These are phyloP conservation scores for Rhizoglyphus robini DNA, from an alignment of 1,140 invertebrate genomes.

Conservation along the genomic window DNA sequence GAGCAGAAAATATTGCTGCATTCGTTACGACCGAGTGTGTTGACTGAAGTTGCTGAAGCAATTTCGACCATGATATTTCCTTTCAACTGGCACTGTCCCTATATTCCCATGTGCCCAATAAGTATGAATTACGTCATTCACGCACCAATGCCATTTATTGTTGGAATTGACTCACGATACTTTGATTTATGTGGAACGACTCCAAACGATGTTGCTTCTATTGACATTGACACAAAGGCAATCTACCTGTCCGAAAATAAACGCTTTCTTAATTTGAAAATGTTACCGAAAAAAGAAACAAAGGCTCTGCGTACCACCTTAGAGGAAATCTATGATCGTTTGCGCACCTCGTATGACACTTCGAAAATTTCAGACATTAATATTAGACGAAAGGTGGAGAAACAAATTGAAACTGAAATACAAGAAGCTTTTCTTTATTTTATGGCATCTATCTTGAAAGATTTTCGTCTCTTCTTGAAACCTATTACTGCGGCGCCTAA, in stretches of 20 bases:
- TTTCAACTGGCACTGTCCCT: conserved; percentile 99
- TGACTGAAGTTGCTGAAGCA: conserved; percentile 96
- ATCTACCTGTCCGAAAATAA: conserved; percentile 65
- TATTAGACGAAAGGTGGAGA: conserved; percentile 34
- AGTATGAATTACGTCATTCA: conserved; percentile 68
- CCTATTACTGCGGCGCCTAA: conserved; percentile 91
- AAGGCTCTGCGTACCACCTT: conserved; percentile 57
- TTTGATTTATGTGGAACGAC: conserved; percentile 89
- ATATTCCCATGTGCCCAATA: conserved; percentile 95
- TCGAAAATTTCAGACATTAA: conserved; percentile 3
- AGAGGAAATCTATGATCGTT: conserved; percentile 49
- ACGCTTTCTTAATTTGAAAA: conserved; percentile 59
- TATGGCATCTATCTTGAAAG: conserved; percentile 81
- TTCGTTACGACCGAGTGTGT: conserved; percentile 80
- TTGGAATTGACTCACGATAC: conserved; percentile 56
- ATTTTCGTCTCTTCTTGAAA: conserved; percentile 73
- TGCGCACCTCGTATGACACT: conserved; percentile 26
- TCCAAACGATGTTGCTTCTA: conserved; percentile 86
- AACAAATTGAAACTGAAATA: conserved; percentile 74
- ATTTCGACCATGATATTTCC: conserved; percentile 94
- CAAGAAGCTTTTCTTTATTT: conserved; percentile 94
- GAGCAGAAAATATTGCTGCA: conserved; percentile 98
- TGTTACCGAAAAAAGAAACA: conserved; percentile 68
- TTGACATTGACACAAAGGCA: conserved; percentile 95
- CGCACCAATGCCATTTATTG: conserved; percentile 90